Evolutionary conservation across 2,797 vertebrate species (phyloP).

Genomic region (Pangasius krempfi): DNA sequence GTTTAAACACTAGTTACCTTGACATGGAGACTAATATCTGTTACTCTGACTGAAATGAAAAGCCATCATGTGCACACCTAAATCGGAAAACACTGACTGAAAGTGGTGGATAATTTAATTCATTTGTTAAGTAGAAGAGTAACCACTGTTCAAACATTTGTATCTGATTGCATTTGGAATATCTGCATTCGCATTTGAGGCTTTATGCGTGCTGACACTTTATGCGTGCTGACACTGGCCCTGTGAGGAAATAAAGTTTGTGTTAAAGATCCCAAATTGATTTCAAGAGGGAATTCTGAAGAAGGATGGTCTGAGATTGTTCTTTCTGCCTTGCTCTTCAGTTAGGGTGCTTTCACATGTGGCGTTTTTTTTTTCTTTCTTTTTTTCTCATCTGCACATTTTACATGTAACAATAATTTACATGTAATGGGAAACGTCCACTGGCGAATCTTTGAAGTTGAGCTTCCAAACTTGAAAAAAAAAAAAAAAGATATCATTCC

Average conservation of each 20-base stretch:
- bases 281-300: neutral
- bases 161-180: neutral
- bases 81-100: neutral
- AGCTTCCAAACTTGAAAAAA: neutral
- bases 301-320: neutral
- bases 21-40: no score
- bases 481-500: neutral
- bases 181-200: neutral
- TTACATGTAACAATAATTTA: neutral
- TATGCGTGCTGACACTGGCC: neutral
- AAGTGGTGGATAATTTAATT: neutral
- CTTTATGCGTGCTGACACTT: neutral
- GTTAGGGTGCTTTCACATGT: neutral
- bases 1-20: neutral
- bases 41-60: no score
- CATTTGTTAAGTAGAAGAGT: neutral
- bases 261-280: neutral
- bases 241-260: neutral
- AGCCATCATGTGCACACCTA: no score
- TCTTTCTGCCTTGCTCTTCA: neutral
- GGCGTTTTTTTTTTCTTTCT: no score
- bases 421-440: neutral
- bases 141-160: no score
- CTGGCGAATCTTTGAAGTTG: neutral
- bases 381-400: neutral